Conservation (phyloP, 1,140 invertebrate species). For the Leptinotarsa defecta region DNA sequence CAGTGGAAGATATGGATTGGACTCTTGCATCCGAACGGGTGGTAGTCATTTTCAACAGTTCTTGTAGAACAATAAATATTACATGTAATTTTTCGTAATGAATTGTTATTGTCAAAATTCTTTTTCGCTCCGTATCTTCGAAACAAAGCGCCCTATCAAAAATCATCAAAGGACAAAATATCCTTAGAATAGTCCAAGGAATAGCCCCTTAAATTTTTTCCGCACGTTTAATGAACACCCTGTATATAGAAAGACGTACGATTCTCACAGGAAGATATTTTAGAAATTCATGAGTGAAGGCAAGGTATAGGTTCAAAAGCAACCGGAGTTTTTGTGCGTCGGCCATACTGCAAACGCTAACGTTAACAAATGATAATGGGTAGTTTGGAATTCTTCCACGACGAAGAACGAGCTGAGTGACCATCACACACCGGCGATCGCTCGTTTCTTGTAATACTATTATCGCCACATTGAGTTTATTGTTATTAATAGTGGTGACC, state of each 20-base stretch:
- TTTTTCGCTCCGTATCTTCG: no score
- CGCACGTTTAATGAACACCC: no score
- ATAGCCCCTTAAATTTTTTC: no score
- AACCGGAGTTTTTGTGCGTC: slow-evolving; percentile 26
- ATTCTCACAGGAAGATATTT: slow-evolving; percentile 17
- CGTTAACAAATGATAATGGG: slow-evolving; percentile 54
- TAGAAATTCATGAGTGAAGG: slow-evolving; percentile 23
- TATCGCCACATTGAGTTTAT: slow-evolving; percentile 57
- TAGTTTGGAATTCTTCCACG: slow-evolving; percentile 51
- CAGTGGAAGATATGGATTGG: no score
- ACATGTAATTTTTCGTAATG: no score
- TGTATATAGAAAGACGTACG: background rate
- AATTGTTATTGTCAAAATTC: no score
- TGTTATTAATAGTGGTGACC: slow-evolving; percentile 57
- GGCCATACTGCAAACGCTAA: slow-evolving; percentile 40
- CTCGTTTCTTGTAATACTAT: slow-evolving; percentile 53
- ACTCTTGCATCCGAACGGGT: no score
- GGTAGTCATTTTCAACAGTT: no score
- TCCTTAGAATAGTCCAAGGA: no score
- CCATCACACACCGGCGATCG: slow-evolving; percentile 35
- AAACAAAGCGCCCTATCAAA: no score
- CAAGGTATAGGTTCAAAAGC: slow-evolving; percentile 16
- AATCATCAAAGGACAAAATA: no score
- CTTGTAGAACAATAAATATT: no score
- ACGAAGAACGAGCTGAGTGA: slow-evolving; percentile 33